phyloP scores from a whole-genome alignment of 1,140 invertebrate species.

The Dreissena polymorpha region DNA sequence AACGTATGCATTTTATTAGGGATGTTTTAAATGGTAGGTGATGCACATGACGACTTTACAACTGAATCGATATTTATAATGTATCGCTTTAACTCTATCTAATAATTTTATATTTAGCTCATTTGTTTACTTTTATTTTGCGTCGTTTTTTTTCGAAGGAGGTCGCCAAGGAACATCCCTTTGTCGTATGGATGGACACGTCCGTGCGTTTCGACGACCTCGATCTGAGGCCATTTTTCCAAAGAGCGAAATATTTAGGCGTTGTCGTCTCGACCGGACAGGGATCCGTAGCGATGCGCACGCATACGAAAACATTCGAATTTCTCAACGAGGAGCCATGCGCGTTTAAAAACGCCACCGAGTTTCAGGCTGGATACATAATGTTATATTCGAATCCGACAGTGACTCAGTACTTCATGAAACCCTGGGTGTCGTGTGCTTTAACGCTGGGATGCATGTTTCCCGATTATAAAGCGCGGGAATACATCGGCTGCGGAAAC shows the following conservation, averaged over 20 bases:
- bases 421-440: constrained; percentile 26
- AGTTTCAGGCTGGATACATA: not conserved
- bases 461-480: not conserved
- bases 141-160: not conserved
- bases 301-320: constrained; percentile 14
- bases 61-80: not conserved
- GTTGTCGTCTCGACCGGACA: not conserved
- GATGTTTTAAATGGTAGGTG: no score
- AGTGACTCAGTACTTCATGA: constrained; percentile 6
- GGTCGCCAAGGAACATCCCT: not conserved
- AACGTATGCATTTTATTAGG: no score
- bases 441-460: constrained; percentile 25
- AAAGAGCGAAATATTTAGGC: not conserved
- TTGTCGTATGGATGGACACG: constrained; percentile 16
- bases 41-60: no score
- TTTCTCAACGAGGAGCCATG: constrained; percentile 7
- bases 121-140: not conserved
- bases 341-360: constrained; percentile 11
- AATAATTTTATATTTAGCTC: not conserved
- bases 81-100: not conserved
- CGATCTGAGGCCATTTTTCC: constrained; percentile 1
- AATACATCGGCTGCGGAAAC: constrained; percentile 3
- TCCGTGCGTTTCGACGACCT: constrained; percentile 6
- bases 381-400: not conserved
- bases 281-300: constrained; percentile 5